Evolutionary conservation across 2,797 vertebrate species (phyloP).

Genomic region (Jordanella pulchra): DNA sequence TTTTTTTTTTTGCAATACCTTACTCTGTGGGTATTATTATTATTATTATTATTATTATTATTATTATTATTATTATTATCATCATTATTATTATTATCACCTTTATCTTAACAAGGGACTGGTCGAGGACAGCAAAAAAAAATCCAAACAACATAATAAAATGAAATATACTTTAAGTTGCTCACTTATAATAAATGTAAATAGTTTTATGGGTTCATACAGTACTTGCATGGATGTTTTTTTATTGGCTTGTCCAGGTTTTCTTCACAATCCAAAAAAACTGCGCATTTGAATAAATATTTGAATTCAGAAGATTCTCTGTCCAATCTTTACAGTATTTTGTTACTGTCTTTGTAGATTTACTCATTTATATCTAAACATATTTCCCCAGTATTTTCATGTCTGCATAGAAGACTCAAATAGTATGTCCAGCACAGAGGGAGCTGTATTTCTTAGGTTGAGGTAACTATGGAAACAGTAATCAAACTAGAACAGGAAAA

Average conservation of each 20-base stretch:
- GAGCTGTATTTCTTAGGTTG: not conserved
- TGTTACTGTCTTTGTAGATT: not conserved
- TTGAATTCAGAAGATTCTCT: not conserved
- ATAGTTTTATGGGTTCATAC: no score
- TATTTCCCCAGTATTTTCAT: not conserved
- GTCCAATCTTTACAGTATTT: not conserved
- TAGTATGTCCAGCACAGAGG: not conserved
- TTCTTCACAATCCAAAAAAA: not conserved
- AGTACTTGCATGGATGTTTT: not conserved
- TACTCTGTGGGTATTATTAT: not conserved
- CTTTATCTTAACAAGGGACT: no score
- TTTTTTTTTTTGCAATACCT: no score
- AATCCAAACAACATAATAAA: no score
- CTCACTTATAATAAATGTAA: no score
- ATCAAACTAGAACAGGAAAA: not conserved
- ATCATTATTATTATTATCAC: no score
- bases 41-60: no score
- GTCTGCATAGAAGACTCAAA: not conserved
- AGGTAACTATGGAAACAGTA: slow-evolving; percentile 3
- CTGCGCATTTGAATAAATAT: not conserved
- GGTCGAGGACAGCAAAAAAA: no score
- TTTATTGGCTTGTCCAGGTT: not conserved
- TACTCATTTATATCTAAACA: not conserved
- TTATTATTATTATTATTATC: no score
- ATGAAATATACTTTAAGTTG: no score